Base-by-base conservation (phyloP, 2,113 vertebrate genomes). In the Actenoides hombroni region DNA sequence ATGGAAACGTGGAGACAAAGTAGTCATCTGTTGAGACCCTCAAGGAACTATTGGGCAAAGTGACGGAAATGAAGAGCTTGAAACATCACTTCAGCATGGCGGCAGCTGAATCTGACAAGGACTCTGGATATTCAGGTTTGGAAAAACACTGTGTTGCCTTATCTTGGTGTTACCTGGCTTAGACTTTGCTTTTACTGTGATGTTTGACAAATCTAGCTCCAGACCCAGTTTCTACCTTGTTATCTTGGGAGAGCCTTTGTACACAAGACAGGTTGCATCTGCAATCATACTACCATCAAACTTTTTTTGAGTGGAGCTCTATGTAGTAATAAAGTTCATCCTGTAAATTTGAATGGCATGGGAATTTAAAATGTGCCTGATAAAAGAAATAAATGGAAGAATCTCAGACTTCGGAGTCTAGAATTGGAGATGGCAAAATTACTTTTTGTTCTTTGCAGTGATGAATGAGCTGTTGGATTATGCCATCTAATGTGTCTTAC, bases 121-220 rank as follows among this genome's bases (percentile, higher is more conserved):
- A 99, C 96, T 99, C 99, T 0, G 98, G 98, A 95, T 99, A 99
- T 93, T 99, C 98, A 99, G 99, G 99, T 99, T 94, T 91, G 86
- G 19, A 81, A 92, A 86, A 71, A 33, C 17, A 44, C 56, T 35
- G 5, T 20, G 11, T 75, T 91, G 42, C 19, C 17, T 71, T 37
- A 60, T 28, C 44, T n/a, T 56, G 17, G 37, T 91, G 21, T 89
- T 94, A 12, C 25, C 5, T 26, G 79, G 29, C 21, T 88, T 44
- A 80, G n/a, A 48, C 23, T 74, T 63, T 53, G 51, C 44, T 88
- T 76, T 93, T 70, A 24, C 11, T 64, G 19, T 87, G 44, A 7
- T 6, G 2, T 73, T 77, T 65, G n/a, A 54, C 16, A 87, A 61
- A 46, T 31, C 24, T 82, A 28, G 65, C 33, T 86, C 23, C 78